Evolutionary conservation across 2,888 invertebrate genomes (phyloP), one percentile per base, ranked within the genome.

Genomic region (Aporophyla nigra): DNA sequence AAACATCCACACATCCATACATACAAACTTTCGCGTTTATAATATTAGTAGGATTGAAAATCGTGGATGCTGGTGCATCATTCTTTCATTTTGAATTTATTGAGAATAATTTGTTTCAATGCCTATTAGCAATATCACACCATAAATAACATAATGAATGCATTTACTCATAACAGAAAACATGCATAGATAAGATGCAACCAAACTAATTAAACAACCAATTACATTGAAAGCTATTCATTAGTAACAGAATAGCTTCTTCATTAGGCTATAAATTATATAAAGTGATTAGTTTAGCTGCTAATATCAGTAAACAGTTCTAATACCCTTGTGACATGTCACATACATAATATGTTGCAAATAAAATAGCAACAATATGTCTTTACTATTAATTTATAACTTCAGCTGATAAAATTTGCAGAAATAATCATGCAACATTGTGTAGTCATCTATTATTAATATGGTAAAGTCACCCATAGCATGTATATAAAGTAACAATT

Each of bases 161-260:
- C 16, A 12, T 51, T 16, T 4, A 63, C 27, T n/a, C 21, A 14
- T 51, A 62, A 76, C 27, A 43, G 7, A 40, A 59, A 59, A 72
- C 65, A 65, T 54, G 19, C 7, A 40, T 9, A 51, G 59, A 66
- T 73, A 61, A 56, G 49, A 74, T 33, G 1, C 21, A 54, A 56
- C 19, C 40, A 33, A 33, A 66, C n/a, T 73, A 61, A 79, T 73
- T 43, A 73, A 27, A 43, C 4, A 59, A 49, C 14, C 16, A 61
- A 43, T 73, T 61, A 79, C 9, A 53, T 40, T 14, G 59, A n/a
- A 51, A 66, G 61, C 49, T 12, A 61, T 61, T 78, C 49, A 79
- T 51, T 66, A 79, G 54, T 51, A 56, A 43, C 54, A 62, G 67
- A 66, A 62, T 33, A n/a, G 7, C 27, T 27, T 54, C 49, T 63